These are phyloP conservation scores for Lindbergichthys nudifrons DNA, from an alignment of 2,797 vertebrate species.

Conservation along the genomic window DNA sequence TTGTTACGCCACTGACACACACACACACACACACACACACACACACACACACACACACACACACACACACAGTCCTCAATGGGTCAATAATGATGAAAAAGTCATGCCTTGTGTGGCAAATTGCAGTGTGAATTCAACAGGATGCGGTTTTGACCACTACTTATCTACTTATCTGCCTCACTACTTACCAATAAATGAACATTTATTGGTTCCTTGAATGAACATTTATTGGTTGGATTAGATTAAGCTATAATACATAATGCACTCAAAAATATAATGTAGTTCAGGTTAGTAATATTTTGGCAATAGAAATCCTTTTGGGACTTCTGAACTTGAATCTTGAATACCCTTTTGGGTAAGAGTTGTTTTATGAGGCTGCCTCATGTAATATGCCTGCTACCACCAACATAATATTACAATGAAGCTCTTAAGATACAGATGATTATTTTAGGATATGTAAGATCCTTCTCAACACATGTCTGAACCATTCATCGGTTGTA, in stretches of 20 bases:
- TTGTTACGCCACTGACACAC: too few relatives aligned
- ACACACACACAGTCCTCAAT: too few relatives aligned
- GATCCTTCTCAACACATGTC: conserved; percentile 26
- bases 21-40: too few relatives aligned
- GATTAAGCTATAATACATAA: background rate
- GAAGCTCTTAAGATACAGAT: conserved; percentile 39
- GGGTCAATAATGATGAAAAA: background rate
- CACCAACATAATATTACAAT: conserved; percentile 38
- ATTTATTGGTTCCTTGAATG: conserved; percentile 1
- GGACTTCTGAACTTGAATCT: background rate
- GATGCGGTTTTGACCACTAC: background rate
- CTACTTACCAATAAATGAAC: background rate
- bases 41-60: too few relatives aligned
- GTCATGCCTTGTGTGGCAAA: background rate
- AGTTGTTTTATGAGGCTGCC: background rate
- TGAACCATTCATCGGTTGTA: background rate
- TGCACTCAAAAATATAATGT: background rate
- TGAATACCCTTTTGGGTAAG: background rate
- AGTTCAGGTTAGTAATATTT: background rate
- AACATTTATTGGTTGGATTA: background rate
- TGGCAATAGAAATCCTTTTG: background rate
- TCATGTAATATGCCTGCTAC: background rate
- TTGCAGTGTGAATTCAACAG: background rate
- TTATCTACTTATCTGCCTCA: background rate
- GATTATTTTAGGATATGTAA: conserved; percentile 35